A percentile compares a stretch with the other conserved stretches of the same genome.
Conservation (phyloP, 2,113 vertebrate species). For the Plecturocebus donacophilus region DNA sequence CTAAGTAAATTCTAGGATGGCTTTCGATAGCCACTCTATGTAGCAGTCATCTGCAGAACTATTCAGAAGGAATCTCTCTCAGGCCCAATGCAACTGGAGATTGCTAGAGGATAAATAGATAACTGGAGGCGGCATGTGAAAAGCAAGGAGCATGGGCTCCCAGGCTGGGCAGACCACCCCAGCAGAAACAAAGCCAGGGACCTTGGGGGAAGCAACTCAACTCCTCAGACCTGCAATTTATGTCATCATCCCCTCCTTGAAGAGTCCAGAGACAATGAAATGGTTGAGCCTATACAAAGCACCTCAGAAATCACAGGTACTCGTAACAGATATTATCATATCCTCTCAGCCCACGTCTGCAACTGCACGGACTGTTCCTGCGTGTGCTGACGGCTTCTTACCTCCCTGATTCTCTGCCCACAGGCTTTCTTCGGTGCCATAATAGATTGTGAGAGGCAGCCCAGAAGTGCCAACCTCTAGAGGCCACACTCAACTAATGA, state of each 20-base stretch:
- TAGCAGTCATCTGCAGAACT: background rate
- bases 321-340: background rate
- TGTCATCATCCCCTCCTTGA: background rate
- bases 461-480: background rate
- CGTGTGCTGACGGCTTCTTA: background rate
- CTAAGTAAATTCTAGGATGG: constrained; percentile 42
- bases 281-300: background rate
- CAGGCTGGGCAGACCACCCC: background rate
- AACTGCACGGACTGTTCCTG: background rate
- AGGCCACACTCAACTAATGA: background rate
- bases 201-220: background rate
- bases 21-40: constrained; percentile 32
- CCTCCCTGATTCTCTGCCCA: background rate
- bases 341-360: background rate
- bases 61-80: constrained; percentile 25
- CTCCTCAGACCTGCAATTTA: background rate
- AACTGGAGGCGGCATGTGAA: background rate
- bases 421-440: background rate
- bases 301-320: background rate
- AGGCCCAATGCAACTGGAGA: background rate
- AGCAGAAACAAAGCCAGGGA: background rate
- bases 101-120: background rate
- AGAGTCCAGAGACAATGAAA: background rate
- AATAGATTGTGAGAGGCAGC: background rate
- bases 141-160: background rate